A percentile compares a stretch with the other conserved stretches of the same genome.
These are phyloP conservation scores for Brenthis ino DNA, from an alignment of 2,888 invertebrate species.

Conservation along the genomic window DNA sequence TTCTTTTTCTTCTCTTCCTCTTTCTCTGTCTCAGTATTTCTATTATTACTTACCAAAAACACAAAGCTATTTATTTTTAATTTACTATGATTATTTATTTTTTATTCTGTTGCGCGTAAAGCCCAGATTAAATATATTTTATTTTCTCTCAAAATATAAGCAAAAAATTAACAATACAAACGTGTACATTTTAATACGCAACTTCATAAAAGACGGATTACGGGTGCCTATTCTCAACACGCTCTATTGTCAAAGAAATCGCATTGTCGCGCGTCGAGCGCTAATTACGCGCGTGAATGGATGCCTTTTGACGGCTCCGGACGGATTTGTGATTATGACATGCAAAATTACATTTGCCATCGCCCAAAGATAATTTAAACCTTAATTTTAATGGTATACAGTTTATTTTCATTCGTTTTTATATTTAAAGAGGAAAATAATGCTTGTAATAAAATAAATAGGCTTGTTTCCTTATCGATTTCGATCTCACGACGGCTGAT, in stretches of 20 bases:
- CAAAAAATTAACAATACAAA: conserved; percentile 22
- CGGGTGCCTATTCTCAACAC: conserved; percentile 52
- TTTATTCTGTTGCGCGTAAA: too few species aligned
- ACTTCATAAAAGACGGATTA: conserved; percentile 55
- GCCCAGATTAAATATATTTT: too few species aligned
- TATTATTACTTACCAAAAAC: too few species aligned
- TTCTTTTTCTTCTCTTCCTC: too few species aligned
- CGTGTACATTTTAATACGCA: conserved; percentile 33
- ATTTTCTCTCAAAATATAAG: conserved; percentile 16
- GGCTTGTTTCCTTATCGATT: conserved; percentile 51
- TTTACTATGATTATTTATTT: too few species aligned
- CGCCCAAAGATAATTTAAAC: conserved; percentile 8
- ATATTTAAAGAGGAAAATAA: conserved; percentile 5
- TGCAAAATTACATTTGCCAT: conserved; percentile 29
- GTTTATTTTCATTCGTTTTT: conserved; percentile 9
- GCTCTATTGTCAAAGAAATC: conserved; percentile 59
- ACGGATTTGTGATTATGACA: conserved; percentile 41
- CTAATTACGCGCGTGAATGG: conserved; percentile 68
- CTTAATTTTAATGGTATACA: conserved; percentile 14
- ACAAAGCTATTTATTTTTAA: too few species aligned
- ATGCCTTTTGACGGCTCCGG: conserved; percentile 54
- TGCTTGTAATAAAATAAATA: conserved; percentile 41
- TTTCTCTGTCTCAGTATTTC: too few species aligned
- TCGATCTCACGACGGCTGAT: conserved; percentile 48
- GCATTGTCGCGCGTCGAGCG: conserved; percentile 59